phyloP scores from a whole-genome alignment of 2,797 vertebrate species.

The Leucoraja ocellata region DNA sequence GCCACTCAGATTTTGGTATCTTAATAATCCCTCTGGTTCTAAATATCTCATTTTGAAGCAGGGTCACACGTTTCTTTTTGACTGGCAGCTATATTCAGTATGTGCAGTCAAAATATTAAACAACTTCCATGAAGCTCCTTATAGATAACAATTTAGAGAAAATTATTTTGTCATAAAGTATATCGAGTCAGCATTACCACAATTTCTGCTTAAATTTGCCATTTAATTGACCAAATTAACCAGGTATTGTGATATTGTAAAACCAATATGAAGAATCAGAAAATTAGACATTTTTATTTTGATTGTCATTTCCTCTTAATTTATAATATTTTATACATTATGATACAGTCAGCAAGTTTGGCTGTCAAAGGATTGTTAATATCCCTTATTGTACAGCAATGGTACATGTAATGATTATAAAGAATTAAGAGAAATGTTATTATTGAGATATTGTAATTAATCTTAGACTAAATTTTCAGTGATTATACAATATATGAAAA shows the following conservation, averaged over 20 bases:
- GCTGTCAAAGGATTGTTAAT: neutral
- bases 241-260: neutral
- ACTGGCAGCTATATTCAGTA: neutral
- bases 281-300: neutral
- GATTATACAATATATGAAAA: too few relatives aligned
- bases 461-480: neutral
- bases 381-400: neutral
- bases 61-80: neutral
- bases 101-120: neutral
- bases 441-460: neutral
- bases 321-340: neutral
- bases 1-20: constrained; percentile 66
- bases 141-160: neutral
- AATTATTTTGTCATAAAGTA: neutral
- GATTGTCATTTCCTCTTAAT: neutral
- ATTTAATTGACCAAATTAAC: neutral
- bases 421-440: neutral
- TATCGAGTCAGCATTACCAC: neutral
- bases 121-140: neutral
- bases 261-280: neutral
- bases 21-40: neutral
- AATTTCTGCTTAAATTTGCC: neutral
- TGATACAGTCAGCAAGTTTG: too few relatives aligned
- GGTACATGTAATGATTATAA: neutral
- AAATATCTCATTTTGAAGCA: constrained; percentile 19